Conservation (phyloP, 1,140 invertebrate species). For the Cylas formicarius region DNA sequence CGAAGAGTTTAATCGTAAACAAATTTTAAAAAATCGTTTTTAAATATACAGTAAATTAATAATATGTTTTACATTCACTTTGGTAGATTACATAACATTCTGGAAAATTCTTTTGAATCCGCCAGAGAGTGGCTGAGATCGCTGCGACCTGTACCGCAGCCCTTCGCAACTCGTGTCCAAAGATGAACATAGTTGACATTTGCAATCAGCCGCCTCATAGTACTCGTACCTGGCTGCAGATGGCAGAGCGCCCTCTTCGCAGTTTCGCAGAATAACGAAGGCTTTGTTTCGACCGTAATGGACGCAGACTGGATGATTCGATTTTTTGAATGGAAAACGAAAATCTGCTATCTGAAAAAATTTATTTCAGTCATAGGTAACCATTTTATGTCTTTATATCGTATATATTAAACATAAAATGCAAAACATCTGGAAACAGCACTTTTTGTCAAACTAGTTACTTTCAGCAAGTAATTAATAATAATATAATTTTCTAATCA, state of each 20-base stretch:
- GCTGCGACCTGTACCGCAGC: constrained; percentile 44
- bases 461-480: too few species aligned
- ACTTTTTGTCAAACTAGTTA: constrained; percentile 2
- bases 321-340: constrained; percentile 78
- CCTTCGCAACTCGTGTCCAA: constrained; percentile 43
- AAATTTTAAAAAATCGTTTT: too few species aligned
- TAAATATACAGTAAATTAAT: too few species aligned
- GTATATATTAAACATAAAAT: constrained; percentile 9
- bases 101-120: constrained; percentile 29
- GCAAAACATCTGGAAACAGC: neutral
- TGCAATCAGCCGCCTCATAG: constrained; percentile 55
- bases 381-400: constrained; percentile 1
- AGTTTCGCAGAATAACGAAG: constrained; percentile 52
- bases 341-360: constrained; percentile 66
- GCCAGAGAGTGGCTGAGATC: constrained; percentile 33
- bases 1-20: too few species aligned
- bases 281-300: constrained; percentile 56
- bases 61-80: too few species aligned
- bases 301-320: constrained; percentile 75
- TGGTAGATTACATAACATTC: too few species aligned
- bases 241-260: constrained; percentile 53
- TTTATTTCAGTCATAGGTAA: neutral
- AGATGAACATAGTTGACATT: constrained; percentile 38
- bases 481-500: too few species aligned
- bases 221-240: constrained; percentile 47